Evolutionary conservation across 1,140 invertebrate genomes (phyloP), one percentile per base, ranked within the genome.

Genomic region (Monochamus saltuarius): DNA sequence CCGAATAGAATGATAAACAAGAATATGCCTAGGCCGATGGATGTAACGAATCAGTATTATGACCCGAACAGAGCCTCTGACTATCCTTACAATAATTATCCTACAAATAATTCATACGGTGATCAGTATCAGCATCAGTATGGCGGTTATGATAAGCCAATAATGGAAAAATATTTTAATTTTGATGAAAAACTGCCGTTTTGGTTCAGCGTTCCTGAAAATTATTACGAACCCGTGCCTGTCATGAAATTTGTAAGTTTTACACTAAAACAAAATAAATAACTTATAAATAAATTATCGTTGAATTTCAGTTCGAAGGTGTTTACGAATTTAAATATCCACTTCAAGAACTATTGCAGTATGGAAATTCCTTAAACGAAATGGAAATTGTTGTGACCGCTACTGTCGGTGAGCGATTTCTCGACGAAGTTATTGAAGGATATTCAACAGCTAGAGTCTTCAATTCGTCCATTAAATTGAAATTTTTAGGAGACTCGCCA

Each of bases 351-450:
- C 72, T 98, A 11, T 77, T 87, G 13, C 74, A 84, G 11, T 81
- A 87, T 39, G 84, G 89, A 1, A 80, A 84, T 0, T 79, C 80
- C 11, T 73, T 91, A 35, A 89, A 91, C 37, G 88, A 88, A 3
- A 87, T 91, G 74, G 94, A 97, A 75, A 82, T 98, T 0, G 84
- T 86, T n/a, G 87, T 98, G 17, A 89, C 86, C 0, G 94, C 92
- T 0, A 89, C 87, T 0, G 93, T 98, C 0, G 92, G 92, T 0
- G 95, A 98, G 68, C 85, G 88, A 66, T 96, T 92, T 76, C 83
- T 94, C 53, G 87, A 95, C 72, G 90, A 94, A 77, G 81, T 91
- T 11, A 86, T 92, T 9, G 86, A 91, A 66, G 95, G 95, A 0
- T 95, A 89, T 79, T 89, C 94, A 0, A 88, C 87, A 19, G 90